phyloP scores from a whole-genome alignment of 2,888 invertebrate genomes.

The Argyra leucocephala region DNA sequence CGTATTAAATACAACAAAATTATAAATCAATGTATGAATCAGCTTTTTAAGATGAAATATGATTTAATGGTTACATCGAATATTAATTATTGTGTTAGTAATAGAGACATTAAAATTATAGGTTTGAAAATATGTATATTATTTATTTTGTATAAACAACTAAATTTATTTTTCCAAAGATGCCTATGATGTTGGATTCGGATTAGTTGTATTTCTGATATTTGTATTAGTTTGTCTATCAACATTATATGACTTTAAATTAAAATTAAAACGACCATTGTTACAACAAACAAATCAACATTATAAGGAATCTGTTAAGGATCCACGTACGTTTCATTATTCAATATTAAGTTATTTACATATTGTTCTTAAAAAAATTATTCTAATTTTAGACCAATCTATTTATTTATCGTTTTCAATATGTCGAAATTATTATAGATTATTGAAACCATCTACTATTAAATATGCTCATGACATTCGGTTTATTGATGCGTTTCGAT shows the following conservation, averaged over 20 bases:
- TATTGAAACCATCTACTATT: slow-evolving; percentile 25
- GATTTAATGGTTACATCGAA: slow-evolving; percentile 29
- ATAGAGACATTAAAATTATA: slow-evolving; percentile 21
- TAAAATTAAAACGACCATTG: not conserved
- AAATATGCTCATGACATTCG: slow-evolving; percentile 29
- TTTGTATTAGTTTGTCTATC: not conserved
- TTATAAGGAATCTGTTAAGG: not conserved
- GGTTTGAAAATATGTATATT: slow-evolving; percentile 23
- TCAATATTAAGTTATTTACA: not conserved
- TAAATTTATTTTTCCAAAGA: no score
- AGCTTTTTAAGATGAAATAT: slow-evolving; percentile 27
- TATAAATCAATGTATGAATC: slow-evolving; percentile 33
- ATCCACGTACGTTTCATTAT: not conserved
- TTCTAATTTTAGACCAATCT: not conserved
- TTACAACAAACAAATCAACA: not conserved
- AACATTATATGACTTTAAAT: not conserved
- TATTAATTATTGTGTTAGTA: slow-evolving; percentile 34
- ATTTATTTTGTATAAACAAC: not conserved
- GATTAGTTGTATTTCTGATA: not conserved
- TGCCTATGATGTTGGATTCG: not conserved
- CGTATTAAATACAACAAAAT: slow-evolving; percentile 28
- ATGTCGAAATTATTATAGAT: slow-evolving; percentile 35
- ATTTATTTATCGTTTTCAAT: slow-evolving; percentile 29
- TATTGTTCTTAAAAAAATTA: no score
- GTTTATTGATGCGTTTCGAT: slow-evolving; percentile 34